Base-by-base conservation (phyloP, 2,797 vertebrate genomes). In the Glyptemys insculpta region DNA sequence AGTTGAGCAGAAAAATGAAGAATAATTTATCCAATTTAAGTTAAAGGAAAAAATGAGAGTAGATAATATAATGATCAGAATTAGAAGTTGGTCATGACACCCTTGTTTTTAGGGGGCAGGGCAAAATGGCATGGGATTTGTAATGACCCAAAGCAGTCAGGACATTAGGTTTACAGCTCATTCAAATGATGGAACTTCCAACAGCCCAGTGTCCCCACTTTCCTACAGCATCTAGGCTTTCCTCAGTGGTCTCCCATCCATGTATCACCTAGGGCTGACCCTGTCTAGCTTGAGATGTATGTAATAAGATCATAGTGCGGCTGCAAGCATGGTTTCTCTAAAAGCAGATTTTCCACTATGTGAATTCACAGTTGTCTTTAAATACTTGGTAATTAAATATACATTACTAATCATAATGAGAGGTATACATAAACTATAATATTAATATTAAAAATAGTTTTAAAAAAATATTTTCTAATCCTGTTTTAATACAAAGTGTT, bases 251-350 rank as follows among this genome's bases (percentile, higher is more conserved):
- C 89, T 93, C 85, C 81, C 49, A 74, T 23, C 82, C 41, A 62
- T 12, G 80, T 11, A 19, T 81, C 89, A 87, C 50, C 57, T 88
- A 96, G 93, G 95, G 89, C 94, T 93, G 92, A 94, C 50, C 83
- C 54, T 37, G 31, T 49, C 81, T 97, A 92, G 81, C 88, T 79
- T 34, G 76, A 95, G 79, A 65, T 82, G 68, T 81, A 65, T 82
- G 68, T 81, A 81, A 76, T 19, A 74, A 78, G 34, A 83, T 18
- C 37, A 12, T 41, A 78, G 47, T 82, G 85, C 6, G 29, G 34
- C 15, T 56, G 23, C 23, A 53, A 72, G 50, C 59, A 16, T 62
- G 68, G n/a, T 12, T 72, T 72, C n/a, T 37, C 68, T 41, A 72
- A 72, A 72, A 72, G 21, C 37, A 72, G 19, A 72, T 72, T 41